These are phyloP conservation scores for Spatulosminthurus flaviceps DNA, from an alignment of 2,888 invertebrate species.

Conservation along the genomic window DNA sequence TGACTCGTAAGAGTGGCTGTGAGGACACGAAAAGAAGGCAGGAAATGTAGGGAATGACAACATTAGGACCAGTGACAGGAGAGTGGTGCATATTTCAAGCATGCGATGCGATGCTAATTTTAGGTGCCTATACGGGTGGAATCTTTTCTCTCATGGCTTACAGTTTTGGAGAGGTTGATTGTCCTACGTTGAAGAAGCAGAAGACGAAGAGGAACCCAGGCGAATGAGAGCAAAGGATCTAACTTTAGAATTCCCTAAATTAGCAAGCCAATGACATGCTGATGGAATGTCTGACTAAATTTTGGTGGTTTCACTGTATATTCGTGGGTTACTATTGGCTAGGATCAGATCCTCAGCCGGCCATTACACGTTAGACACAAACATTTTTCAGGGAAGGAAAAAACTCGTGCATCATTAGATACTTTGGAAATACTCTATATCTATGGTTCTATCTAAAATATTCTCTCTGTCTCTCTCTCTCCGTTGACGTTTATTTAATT, in stretches of 20 bases:
- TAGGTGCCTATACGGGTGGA: constrained; percentile 50
- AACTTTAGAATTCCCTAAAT: constrained; percentile 62
- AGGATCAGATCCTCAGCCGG: constrained; percentile 39
- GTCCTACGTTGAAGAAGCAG: constrained; percentile 45
- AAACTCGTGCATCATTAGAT: constrained; percentile 33
- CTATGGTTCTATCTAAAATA: constrained; percentile 3
- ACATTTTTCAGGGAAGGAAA: constrained; percentile 10
- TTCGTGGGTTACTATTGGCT: constrained; percentile 38
- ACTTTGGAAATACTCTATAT: constrained; percentile 27
- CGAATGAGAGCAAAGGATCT: constrained; percentile 57
- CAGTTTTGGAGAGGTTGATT: constrained; percentile 52
- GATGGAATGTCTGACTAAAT: constrained; percentile 55
- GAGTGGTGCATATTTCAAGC: constrained; percentile 31
- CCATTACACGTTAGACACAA: constrained; percentile 28
- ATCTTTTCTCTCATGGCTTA: constrained; percentile 33
- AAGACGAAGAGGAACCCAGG: constrained; percentile 47
- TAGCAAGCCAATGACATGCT: constrained; percentile 60
- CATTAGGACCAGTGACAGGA: constrained; percentile 42
- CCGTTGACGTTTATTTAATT: constrained; percentile 14
- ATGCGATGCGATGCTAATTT: constrained; percentile 51
- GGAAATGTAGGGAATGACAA: constrained; percentile 46
- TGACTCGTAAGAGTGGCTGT: constrained; percentile 35
- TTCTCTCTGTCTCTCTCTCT: background rate
- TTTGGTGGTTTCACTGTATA: constrained; percentile 38
- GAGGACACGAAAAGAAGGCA: constrained; percentile 40